A percentile compares a stretch with the other conserved stretches of the same genome.
Evolutionary conservation across 2,797 vertebrate genomes (phyloP).

Genomic region (Sus cebifrons): DNA sequence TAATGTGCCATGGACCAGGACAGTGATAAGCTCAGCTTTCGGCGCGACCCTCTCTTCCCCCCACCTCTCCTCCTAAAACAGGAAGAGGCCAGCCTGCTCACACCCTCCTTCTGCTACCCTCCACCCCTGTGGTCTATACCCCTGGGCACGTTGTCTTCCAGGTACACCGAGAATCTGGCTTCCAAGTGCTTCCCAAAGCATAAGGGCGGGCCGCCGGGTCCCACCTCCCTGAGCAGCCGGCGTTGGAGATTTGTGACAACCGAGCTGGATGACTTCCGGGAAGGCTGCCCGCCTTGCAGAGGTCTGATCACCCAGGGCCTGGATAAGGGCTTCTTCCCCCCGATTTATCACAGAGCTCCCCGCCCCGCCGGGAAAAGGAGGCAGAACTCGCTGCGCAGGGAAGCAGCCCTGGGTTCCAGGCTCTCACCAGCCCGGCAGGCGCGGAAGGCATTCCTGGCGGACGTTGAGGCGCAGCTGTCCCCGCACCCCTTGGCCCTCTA

Average conservation of each 20-base stretch:
- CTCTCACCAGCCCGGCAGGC: constrained; percentile 87
- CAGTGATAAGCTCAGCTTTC: not conserved
- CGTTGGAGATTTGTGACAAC: constrained; percentile 88
- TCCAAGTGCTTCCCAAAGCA: constrained; percentile 83
- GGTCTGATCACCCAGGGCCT: not conserved
- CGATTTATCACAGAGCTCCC: constrained; percentile 63
- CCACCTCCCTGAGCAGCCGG: constrained; percentile 78
- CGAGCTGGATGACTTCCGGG: constrained; percentile 87
- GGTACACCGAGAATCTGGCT: constrained; percentile 91
- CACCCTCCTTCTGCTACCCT: not conserved
- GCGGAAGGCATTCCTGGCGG: constrained; percentile 80
- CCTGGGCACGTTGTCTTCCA: constrained; percentile 69
- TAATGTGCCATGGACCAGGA: not conserved
- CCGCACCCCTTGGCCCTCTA: constrained; percentile 88
- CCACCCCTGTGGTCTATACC: not conserved
- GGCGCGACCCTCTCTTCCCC: not conserved
- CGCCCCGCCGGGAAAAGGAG: constrained; percentile 49
- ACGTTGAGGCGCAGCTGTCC: constrained; percentile 85
- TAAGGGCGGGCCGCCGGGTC: constrained; percentile 74
- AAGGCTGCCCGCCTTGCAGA: constrained; percentile 48
- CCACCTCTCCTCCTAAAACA: not conserved
- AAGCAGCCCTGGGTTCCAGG: constrained; percentile 87
- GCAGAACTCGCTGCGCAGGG: constrained; percentile 80
- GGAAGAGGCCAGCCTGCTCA: not conserved
- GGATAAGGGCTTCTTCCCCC: constrained; percentile 58